phyloP scores from a whole-genome alignment of 53 echinoderm and acorn worm species.

The Holothuria scabra region DNA sequence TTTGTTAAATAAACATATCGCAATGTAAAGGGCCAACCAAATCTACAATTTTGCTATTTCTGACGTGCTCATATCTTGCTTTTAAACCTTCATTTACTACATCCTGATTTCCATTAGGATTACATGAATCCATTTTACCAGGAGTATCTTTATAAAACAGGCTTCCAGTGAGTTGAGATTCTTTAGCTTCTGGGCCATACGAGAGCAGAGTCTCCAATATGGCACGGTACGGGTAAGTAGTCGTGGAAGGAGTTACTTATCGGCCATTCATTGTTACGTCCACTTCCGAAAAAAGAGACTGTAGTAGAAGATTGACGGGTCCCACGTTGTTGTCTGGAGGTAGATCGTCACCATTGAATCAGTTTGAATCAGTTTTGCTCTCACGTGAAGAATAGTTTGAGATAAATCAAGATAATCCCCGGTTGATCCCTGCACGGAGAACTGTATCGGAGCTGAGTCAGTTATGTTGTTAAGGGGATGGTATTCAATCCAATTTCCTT shows the following conservation, averaged over 20 bases:
- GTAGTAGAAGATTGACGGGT: constrained; percentile 67
- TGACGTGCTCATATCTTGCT: constrained; percentile 30
- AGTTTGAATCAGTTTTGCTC: constrained; percentile 59
- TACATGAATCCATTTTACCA: constrained; percentile 60
- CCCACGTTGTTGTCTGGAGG: constrained; percentile 53
- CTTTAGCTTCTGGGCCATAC: too few relatives aligned
- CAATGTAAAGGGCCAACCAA: constrained; percentile 58
- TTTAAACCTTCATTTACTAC: constrained; percentile 62
- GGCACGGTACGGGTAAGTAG: constrained; percentile 72
- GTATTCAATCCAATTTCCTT: too few relatives aligned
- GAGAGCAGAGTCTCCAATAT: constrained; percentile 68
- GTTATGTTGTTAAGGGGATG: constrained; percentile 67
- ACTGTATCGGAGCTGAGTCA: constrained; percentile 51
- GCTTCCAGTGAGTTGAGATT: constrained; percentile 62
- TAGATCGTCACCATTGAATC: constrained; percentile 63
- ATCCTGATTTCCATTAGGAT: constrained; percentile 49
- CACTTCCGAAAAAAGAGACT: constrained; percentile 79
- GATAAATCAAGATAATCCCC: constrained; percentile 68
- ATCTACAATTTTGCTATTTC: constrained; percentile 48
- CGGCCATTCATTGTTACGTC: constrained; percentile 76
- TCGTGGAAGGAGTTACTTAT: constrained; percentile 59
- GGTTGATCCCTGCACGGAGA: constrained; percentile 64
- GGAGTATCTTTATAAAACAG: constrained; percentile 80
- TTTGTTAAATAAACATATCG: constrained; percentile 73
- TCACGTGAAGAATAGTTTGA: constrained; percentile 64